Percentiles rank a stretch among this genome's conserved stretches.
Conservation (phyloP, 1,140 invertebrate genomes). For the Zophobas atratus region DNA sequence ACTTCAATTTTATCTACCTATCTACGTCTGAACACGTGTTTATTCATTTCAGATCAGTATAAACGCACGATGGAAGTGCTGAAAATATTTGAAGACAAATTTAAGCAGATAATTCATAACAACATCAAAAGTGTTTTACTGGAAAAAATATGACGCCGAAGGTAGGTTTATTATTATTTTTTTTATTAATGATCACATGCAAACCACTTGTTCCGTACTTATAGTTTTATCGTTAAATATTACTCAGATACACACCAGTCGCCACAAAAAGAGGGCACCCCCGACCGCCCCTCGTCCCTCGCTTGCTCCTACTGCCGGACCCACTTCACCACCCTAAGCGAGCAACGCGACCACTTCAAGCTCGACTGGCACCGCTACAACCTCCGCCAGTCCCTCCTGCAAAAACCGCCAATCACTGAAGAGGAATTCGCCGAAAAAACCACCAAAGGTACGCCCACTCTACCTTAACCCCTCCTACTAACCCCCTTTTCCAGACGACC, state of each 20-base stretch:
- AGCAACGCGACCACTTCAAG: slow-evolving; percentile 76
- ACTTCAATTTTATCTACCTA: neutral
- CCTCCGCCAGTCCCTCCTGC: slow-evolving; percentile 76
- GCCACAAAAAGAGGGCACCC: neutral
- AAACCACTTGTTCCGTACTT: neutral
- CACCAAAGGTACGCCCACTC: slow-evolving; percentile 53
- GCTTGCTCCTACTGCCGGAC: slow-evolving; percentile 73
- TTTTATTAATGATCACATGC: slow-evolving; percentile 16
- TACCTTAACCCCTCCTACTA: slow-evolving; percentile 12
- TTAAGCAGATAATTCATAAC: slow-evolving; percentile 57
- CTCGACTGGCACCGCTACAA: slow-evolving; percentile 83
- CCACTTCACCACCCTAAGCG: slow-evolving; percentile 68
- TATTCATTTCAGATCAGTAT: too few relatives aligned
- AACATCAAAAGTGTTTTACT: slow-evolving; percentile 54
- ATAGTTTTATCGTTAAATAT: neutral
- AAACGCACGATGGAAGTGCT: slow-evolving; percentile 50
- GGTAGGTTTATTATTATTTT: slow-evolving; percentile 29
- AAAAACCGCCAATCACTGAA: slow-evolving; percentile 72
- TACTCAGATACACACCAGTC: slow-evolving; percentile 30
- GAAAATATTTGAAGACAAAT: slow-evolving; percentile 59
- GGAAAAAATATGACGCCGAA: slow-evolving; percentile 50
- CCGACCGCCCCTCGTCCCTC: slow-evolving; percentile 64
- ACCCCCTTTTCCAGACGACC: slow-evolving; percentile 72
- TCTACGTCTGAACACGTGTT: neutral
- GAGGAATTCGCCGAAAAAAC: slow-evolving; percentile 66